Base-by-base conservation (phyloP, 2,888 invertebrate genomes). In the Harmothoe impar region DNA sequence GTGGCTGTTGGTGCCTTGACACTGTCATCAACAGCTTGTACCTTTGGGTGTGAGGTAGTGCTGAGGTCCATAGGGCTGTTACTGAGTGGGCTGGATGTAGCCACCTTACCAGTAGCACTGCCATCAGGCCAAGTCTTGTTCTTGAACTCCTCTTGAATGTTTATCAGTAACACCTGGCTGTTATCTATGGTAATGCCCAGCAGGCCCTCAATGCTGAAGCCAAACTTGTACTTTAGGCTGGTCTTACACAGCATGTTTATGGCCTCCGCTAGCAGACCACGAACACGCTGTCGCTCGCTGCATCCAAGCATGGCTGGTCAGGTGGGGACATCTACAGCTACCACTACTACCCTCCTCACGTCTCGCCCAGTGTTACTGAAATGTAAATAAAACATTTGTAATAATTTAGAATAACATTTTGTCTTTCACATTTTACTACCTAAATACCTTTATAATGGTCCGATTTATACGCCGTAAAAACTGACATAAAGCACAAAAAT, bases 141-240 rank as follows among this genome's bases (percentile, higher is more conserved):
- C 15, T 29, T 25, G 17, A 92, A 56, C 20, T 88, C 91, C 43
- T 92, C 92, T 20, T 92, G 90, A 62, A 92, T 92, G 89, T 92
- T 92, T 29, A 92, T 77, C 23, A 92, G 91, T 35, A 92, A 89
- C 51, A 92, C 86, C n/a, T 92, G 92, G 33, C 89, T 84, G 51
- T 92, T 91, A 91, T 92, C 92, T 31, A 92, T 77, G 29, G 92
- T 92, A 35, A 92, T 91, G 31, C 92, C 92, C 25, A 92, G 90
- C 0, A 92, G 91, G 29, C 92, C 92, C 62, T 92, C 92, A 0
- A 92, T 72, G 17, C 89, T 54, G 89, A 92, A 92, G 89, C 91
- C 92, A 5, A 51, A 68, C 72, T 91, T 88, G 52, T 85, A 92
- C 5, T 56, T 31, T 10, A 92, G 91, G n/a, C 91, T 90, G n/a